Evolutionary conservation across 1,140 invertebrate species (phyloP), one percentile per base, ranked within the genome.

Genomic region (Holcopasites calliopsidis): DNA sequence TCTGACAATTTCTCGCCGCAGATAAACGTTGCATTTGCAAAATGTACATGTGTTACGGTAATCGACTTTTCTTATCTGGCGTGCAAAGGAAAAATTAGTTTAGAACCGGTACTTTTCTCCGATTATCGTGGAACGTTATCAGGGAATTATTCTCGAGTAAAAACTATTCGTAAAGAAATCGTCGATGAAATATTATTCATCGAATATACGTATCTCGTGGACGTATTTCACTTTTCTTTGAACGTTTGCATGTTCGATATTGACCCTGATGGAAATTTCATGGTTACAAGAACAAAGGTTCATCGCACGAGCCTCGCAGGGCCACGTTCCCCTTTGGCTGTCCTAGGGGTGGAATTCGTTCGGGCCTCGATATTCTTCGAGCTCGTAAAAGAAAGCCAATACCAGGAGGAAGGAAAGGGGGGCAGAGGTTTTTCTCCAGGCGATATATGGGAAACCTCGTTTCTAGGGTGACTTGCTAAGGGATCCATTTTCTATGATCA

Each of bases 221-320:
- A n/a, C n/a, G n/a, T 52, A 38, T 10, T 38, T 26, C 28, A 1
- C 5, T 2, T 49, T 1, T 26, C 4, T 18, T 57, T n/a, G 2
- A 16, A n/a, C 18, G 21, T 21, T 5, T 8, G 47, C 26, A 31
- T 35, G 38, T 68, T 28, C 33, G 50, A 13, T 38, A 33, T 57
- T 57, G 64, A 38, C 54, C 42, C 54, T 75, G 64, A 75, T 68
- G 64, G 72, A 73, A 55, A 65, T 66, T 74, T 74, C 73, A 68
- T 49, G 52, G 75, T 42, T 66, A 74, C 52, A 31, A 44, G 47
- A 54, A 70, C 33, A 49, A 76, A 57, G 35, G 60, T 31, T 33
- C 33, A 42, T 58, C 54, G 65, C 26, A 7, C 58, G 13, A 26
- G 33, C 65, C 57, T 58, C 50, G 35, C 38, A 16, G n/a, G 38